Base-by-base conservation (phyloP, 2,113 vertebrate genomes). In the Alligator sinensis region DNA sequence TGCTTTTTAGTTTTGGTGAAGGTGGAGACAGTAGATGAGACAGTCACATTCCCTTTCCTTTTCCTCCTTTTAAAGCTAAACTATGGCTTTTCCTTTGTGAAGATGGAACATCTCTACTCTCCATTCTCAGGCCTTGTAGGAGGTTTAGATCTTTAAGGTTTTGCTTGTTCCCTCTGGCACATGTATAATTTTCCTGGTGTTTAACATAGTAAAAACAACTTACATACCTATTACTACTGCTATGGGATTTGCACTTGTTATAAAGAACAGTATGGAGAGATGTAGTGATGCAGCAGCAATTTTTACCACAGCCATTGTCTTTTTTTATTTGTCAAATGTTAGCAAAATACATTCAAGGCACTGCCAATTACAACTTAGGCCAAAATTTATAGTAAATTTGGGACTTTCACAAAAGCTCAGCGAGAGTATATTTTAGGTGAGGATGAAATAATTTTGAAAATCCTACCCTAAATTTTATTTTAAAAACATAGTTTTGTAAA, bases 221-320 rank as follows among this genome's bases (percentile, higher is more conserved):
- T 5, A 18, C 12, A 3, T 5, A n/a, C 16, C 58, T 60, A 74
- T 59, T 0, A 0, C 16, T 9, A 15, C 21, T 4, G 2, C 79
- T 84, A 80, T 15, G 8, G 28, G 76, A 76, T 86, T n/a, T 30
- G 57, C 12, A 19, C 19, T 11, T 79, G 85, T 58, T 62, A 7
- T 15, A 47, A 47, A 47, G 47, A 47, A 47, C 0, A 0, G 18
- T 81, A 74, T 21, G 2, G 61, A 38, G 28, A 18, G 11, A 11
- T 11, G n/a, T 76, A 21, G 27, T 77, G 80, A 75, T 93, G 63
- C 47, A 93, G 66, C 24, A 70, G n/a, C 66, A 57, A 59, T 21
- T 34, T 34, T 88, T 91, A 30, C 59, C 55, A 13, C 9, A 77
- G 28, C 13, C 5, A 5, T 6, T 79, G 28, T 68, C 74, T 66